Evolutionary conservation across 2,888 invertebrate genomes (phyloP).

Genomic region (Mesochorus sp.): DNA sequence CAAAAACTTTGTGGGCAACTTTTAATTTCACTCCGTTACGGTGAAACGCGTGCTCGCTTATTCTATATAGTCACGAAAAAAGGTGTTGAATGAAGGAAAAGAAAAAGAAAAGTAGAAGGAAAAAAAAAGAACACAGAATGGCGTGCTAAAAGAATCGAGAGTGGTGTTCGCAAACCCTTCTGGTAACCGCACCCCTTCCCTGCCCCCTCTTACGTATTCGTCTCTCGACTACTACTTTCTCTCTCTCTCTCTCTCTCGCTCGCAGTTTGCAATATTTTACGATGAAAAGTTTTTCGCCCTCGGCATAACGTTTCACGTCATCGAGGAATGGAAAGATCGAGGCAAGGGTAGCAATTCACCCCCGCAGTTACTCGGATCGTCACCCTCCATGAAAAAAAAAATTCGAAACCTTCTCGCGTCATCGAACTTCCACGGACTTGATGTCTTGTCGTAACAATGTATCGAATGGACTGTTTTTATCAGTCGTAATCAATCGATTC

Average conservation of each 20-base stretch:
- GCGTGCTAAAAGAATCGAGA: conserved; percentile 47
- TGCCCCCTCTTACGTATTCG: conserved; percentile 35
- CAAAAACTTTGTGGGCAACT: conserved; percentile 63
- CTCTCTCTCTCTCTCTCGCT: no score
- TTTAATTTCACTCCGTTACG: conserved; percentile 64
- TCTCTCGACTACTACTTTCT: conserved; percentile 36
- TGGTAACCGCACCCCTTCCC: background rate
- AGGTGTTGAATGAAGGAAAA: conserved; percentile 43
- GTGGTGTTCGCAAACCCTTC: conserved; percentile 16
- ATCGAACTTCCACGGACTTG: background rate
- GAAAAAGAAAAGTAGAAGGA: conserved; percentile 20
- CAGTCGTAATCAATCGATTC: conserved; percentile 43
- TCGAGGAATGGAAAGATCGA: background rate
- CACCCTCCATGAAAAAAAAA: conserved; percentile 58
- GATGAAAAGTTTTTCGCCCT: conserved; percentile 66
- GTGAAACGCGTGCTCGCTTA: conserved; percentile 4
- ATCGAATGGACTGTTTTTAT: conserved; percentile 30
- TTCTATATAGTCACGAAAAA: conserved; percentile 2
- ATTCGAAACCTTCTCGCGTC: conserved; percentile 35
- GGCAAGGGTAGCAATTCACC: background rate
- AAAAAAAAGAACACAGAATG: conserved; percentile 50
- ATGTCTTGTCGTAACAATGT: conserved; percentile 18
- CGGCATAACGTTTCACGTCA: conserved; percentile 42
- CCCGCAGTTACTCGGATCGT: conserved; percentile 47
- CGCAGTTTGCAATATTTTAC: conserved; percentile 69